A percentile compares a stretch with the other conserved stretches of the same genome.
Evolutionary conservation across 2,797 vertebrate species (phyloP).

Genomic region (Toxotes lorentzi): DNA sequence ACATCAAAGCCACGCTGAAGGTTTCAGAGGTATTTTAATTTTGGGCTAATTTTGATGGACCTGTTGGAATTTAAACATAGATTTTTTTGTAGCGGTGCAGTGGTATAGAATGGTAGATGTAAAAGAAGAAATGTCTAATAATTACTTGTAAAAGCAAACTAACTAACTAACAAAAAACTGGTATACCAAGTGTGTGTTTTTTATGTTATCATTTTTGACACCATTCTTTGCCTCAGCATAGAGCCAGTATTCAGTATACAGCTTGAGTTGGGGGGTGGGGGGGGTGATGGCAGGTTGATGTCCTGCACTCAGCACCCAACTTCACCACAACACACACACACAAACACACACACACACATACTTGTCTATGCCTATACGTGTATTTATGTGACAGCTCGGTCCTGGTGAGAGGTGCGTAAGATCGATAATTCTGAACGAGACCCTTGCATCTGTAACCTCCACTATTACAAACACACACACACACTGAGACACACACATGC

Average conservation of each 20-base stretch:
- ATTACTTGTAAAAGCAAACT: background rate
- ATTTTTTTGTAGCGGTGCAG: background rate
- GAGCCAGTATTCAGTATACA: background rate
- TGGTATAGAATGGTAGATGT: background rate
- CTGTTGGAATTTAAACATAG: background rate
- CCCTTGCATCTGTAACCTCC: conserved; percentile 51
- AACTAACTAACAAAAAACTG: background rate
- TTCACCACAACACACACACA: conserved; percentile 45
- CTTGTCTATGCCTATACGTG: conserved; percentile 36
- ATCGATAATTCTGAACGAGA: conserved; percentile 86
- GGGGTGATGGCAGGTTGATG: conserved; percentile 48
- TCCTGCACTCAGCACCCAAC: conserved; percentile 39
- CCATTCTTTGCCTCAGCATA: background rate
- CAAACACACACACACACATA: conserved; percentile 37
- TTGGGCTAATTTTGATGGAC: background rate
- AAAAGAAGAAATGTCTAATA: background rate
- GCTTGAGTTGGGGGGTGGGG: conserved; percentile 1
- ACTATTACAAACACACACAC: conserved; percentile 46
- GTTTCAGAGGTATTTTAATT: background rate
- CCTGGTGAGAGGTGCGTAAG: conserved; percentile 70
- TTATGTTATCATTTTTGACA: background rate
- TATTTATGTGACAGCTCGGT: conserved; percentile 48
- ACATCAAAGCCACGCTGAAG: background rate
- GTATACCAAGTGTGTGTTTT: background rate
- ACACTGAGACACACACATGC: conserved; percentile 16